Evolutionary conservation across 2,888 invertebrate species (phyloP), one percentile per base, ranked within the genome.

Genomic region (Tenthredo livida): DNA sequence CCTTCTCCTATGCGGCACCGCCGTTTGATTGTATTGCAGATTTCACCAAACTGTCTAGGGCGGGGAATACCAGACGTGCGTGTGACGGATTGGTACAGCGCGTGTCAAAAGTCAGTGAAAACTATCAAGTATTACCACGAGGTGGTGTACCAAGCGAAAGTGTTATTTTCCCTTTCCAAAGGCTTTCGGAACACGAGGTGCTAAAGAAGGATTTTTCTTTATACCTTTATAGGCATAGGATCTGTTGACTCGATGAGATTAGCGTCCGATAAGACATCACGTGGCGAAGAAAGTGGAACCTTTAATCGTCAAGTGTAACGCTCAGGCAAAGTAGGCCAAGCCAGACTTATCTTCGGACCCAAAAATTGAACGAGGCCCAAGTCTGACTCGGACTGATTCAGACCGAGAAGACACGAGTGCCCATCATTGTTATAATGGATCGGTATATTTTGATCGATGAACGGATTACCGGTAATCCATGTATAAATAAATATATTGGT

Each of bases 11-110:
- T 33, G 33, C 33, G 67, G 15, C 29, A 29, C 17, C 33, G 47
- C 47, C 12, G 75, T 75, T 61, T 80, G 80, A 80, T 80, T 80
- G 80, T 80, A 80, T 80, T 80, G 80, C 58, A 80, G 80, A 80
- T 80, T 80, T 80, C 40, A 21, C 77, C 50, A 77, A 77, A 77
- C 61, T 80, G 17, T 58, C 29, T 29, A 29, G 77, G 80, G 80
- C 61, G 58, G 80, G 21, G 61, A 58, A 58, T 15, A 54, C 17
- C n/a, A 33, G 47, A 77, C 77, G 50, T 47, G 91, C 90, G 90
- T 90, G 91, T 90, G 90, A 92, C 90, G 91, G 90, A 92, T 91
- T 88, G 88, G 84, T 85, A 87, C 85, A 78, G 85, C 85, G 88
- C 88, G 87, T 82, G 85, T 84, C 75, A 85, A 85, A 84, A 85